Percentiles rank a stretch among this genome's conserved stretches.
phyloP scores from a whole-genome alignment of 2,888 invertebrate genomes.

The Mythimna vitellina region DNA sequence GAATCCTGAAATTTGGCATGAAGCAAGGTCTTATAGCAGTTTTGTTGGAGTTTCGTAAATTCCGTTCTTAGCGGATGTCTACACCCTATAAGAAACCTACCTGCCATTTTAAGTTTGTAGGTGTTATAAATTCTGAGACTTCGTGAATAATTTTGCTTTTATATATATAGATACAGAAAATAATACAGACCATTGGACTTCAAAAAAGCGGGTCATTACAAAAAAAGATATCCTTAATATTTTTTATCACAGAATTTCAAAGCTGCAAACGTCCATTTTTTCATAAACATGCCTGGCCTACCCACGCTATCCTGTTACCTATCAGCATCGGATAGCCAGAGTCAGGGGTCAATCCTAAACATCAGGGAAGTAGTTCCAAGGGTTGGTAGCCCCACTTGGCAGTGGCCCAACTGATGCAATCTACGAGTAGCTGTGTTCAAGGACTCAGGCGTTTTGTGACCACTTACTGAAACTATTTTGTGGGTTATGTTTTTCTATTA shows the following conservation, averaged over 20 bases:
- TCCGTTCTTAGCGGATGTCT: no score
- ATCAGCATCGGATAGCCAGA: constrained; percentile 9
- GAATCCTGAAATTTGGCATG: no score
- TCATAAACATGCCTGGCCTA: background rate
- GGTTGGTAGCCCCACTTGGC: constrained; percentile 52
- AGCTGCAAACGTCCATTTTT: background rate
- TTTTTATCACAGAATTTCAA: background rate
- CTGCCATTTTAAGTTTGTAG: no score
- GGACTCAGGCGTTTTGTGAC: constrained; percentile 32
- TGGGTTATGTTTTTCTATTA: constrained; percentile 41
- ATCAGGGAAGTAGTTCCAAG: constrained; percentile 34
- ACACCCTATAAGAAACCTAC: no score
- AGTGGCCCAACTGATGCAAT: constrained; percentile 57
- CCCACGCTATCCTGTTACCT: background rate
- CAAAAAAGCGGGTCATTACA: no score
- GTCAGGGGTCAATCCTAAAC: constrained; percentile 30
- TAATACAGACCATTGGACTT: background rate
- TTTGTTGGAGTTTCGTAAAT: no score
- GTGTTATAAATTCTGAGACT: no score
- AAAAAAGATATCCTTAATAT: no score
- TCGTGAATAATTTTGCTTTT: no score
- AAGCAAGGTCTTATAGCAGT: no score
- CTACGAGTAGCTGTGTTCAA: constrained; percentile 32
- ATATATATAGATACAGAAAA: background rate
- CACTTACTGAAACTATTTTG: constrained; percentile 26